phyloP scores from a whole-genome alignment of 2,113 vertebrate species.

The Podarcis cretensis region DNA sequence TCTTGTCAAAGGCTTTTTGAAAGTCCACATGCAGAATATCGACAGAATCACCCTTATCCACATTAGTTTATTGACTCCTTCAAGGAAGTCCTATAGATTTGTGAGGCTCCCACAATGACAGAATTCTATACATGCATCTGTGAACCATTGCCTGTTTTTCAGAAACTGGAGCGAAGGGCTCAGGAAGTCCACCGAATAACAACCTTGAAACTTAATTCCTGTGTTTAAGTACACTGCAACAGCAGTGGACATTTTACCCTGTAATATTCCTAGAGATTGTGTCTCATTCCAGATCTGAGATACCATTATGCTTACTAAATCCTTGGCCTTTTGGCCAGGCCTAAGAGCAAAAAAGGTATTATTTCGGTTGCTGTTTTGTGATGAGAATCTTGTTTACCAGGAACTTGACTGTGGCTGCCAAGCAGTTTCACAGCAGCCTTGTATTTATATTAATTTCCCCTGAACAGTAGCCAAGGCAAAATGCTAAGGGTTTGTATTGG shows the following conservation, averaged over 20 bases:
- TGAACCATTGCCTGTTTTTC: neutral
- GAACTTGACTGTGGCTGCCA: neutral
- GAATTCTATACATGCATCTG: slow-evolving; percentile 6
- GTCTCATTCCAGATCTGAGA: neutral
- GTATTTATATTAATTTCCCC: slow-evolving; percentile 21
- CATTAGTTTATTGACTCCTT: slow-evolving; percentile 31
- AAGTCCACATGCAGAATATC: slow-evolving; percentile 4
- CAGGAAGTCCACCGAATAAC: neutral
- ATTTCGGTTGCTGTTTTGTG: neutral
- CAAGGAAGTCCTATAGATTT: slow-evolving; percentile 25
- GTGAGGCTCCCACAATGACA: neutral
- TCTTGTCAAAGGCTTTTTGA: slow-evolving; percentile 23
- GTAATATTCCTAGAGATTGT: slow-evolving; percentile 36
- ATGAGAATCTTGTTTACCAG: neutral
- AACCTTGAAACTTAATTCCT: slow-evolving; percentile 4
- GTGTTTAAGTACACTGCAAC: slow-evolving; percentile 13
- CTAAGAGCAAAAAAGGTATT: slow-evolving; percentile 24
- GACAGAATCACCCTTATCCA: slow-evolving; percentile 18
- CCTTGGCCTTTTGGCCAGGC: neutral
- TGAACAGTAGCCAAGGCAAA: slow-evolving; percentile 21
- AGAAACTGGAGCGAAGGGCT: neutral
- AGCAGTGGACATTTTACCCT: neutral
- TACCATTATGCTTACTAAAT: slow-evolving; percentile 11
- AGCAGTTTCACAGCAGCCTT: neutral
- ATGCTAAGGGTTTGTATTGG: neutral